These are phyloP conservation scores for Anoura caudifer DNA, from an alignment of 2,113 vertebrate genomes.

Conservation along the genomic window DNA sequence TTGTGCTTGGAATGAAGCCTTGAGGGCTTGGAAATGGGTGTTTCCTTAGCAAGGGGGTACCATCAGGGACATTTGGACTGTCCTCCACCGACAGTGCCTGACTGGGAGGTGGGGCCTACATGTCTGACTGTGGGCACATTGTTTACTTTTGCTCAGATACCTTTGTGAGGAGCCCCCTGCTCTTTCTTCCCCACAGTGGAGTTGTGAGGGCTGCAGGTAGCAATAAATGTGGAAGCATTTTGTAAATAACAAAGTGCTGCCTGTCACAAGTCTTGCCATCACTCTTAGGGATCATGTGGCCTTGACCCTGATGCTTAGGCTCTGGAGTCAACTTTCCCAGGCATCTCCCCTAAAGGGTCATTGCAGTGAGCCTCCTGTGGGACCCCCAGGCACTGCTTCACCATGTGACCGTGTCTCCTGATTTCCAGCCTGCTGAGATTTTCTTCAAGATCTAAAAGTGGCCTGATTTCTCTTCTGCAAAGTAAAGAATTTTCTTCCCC, in stretches of 20 bases:
- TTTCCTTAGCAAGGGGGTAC: neutral
- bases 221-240: neutral
- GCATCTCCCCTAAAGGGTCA: neutral
- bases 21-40: neutral
- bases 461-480: neutral
- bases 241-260: neutral
- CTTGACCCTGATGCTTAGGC: neutral
- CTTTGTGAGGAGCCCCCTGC: too few species aligned
- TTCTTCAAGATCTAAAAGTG: neutral
- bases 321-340: neutral
- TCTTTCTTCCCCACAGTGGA: neutral
- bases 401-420: neutral
- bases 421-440: neutral
- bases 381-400: neutral
- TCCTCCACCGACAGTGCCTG: fast-evolving
- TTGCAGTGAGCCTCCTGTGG: neutral
- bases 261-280: neutral
- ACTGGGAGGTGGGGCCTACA: neutral
- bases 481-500: neutral
- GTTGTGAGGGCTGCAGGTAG: neutral
- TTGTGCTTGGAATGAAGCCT: neutral
- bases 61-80: neutral
- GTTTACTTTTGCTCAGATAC: neutral
- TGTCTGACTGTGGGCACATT: neutral
- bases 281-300: neutral